Evolutionary conservation across 2,113 vertebrate species (phyloP).

Genomic region (Bufo bufo): DNA sequence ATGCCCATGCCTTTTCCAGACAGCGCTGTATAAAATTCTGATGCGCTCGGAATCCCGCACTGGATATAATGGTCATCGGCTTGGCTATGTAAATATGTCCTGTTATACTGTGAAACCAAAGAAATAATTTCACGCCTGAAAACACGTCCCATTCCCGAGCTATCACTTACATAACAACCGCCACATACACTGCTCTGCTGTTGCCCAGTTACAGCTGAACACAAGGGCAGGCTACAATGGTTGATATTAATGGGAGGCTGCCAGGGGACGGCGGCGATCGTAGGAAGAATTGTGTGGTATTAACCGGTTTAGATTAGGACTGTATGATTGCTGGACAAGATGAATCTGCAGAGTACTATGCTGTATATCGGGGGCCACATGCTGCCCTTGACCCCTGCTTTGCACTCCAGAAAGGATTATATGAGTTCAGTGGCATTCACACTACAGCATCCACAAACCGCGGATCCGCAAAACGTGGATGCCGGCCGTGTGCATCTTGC

Average conservation of each 20-base stretch:
- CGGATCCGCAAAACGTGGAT: no score
- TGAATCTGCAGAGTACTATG: neutral
- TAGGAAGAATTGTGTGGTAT: neutral
- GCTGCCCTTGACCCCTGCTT: no score
- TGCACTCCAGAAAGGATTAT: no score
- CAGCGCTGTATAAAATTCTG: no score
- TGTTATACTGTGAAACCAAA: neutral
- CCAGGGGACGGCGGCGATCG: neutral
- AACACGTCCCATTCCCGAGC: constrained; percentile 18
- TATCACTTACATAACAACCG: constrained; percentile 19
- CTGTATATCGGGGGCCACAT: no score
- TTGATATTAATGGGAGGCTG: neutral
- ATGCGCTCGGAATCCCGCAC: no score
- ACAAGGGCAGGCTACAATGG: neutral
- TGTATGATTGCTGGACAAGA: neutral
- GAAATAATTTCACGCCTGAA: neutral
- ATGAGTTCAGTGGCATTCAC: no score
- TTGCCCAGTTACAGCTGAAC: constrained; percentile 38
- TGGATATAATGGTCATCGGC: neutral
- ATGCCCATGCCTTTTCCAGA: no score
- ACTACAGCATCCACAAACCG: no score
- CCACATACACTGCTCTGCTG: neutral
- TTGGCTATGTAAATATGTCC: neutral
- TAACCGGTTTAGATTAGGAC: neutral
- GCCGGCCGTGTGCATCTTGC: no score